These are phyloP conservation scores for Amniataba percoides DNA, from an alignment of 2,797 vertebrate genomes.

Conservation along the genomic window DNA sequence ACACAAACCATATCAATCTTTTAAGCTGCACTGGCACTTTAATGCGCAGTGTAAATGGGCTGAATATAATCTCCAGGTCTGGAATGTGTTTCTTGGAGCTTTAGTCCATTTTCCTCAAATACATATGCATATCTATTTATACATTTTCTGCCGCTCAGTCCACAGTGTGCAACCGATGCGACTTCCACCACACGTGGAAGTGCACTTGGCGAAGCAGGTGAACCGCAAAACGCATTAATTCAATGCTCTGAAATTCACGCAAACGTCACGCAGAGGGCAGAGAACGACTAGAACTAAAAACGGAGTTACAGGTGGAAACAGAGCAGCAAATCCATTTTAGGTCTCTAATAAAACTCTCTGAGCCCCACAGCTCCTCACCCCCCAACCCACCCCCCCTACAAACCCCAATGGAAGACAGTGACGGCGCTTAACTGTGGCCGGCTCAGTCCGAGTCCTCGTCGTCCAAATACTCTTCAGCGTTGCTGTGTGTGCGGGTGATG, in stretches of 20 bases:
- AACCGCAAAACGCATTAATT: slow-evolving; percentile 38
- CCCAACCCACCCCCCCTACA: not conserved
- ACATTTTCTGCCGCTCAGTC: slow-evolving; percentile 31
- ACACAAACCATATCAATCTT: slow-evolving; percentile 50
- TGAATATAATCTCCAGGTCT: slow-evolving; percentile 57
- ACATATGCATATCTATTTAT: slow-evolving; percentile 1
- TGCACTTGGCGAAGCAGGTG: slow-evolving; percentile 28
- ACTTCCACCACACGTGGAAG: slow-evolving; percentile 26
- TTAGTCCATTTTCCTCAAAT: slow-evolving; percentile 48
- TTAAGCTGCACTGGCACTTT: slow-evolving; percentile 61
- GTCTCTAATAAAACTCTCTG: slow-evolving; percentile 48
- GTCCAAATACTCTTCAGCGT: slow-evolving; percentile 97
- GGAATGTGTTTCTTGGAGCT: slow-evolving; percentile 64
- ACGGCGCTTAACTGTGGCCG: slow-evolving; percentile 5
- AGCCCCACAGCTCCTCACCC: not conserved
- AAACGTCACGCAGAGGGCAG: slow-evolving; percentile 21
- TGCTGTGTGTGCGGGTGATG: slow-evolving; percentile 89
- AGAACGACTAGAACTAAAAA: slow-evolving; percentile 49
- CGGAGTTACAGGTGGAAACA: slow-evolving; percentile 50
- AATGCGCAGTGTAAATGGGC: slow-evolving; percentile 50
- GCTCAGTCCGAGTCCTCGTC: slow-evolving; percentile 97
- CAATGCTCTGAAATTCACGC: slow-evolving; percentile 49
- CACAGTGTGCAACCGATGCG: slow-evolving; percentile 27
- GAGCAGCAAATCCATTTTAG: slow-evolving; percentile 63
- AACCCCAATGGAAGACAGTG: slow-evolving; percentile 50